These are phyloP conservation scores for Antheraea assamensis DNA, from an alignment of 2,888 invertebrate genomes.

Conservation along the genomic window DNA sequence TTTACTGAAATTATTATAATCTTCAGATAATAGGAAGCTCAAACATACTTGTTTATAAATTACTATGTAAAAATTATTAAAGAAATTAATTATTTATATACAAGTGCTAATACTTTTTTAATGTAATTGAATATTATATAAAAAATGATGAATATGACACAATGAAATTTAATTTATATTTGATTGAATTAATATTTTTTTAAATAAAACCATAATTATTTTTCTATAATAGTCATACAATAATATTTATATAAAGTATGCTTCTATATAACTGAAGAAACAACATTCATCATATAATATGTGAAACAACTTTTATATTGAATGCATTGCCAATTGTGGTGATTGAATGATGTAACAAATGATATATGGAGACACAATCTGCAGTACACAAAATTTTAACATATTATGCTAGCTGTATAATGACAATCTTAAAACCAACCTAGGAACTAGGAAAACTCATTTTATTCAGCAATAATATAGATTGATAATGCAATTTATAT, in stretches of 20 bases:
- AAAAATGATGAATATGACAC: too few species aligned
- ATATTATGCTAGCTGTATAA: neutral
- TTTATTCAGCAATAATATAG: neutral
- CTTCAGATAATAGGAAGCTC: too few species aligned
- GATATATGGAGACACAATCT: neutral
- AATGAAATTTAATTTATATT: too few species aligned
- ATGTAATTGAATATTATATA: too few species aligned
- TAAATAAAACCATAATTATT: too few species aligned
- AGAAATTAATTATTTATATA: too few species aligned
- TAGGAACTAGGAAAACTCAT: neutral
- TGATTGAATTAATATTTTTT: too few species aligned
- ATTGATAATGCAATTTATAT: neutral
- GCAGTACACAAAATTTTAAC: neutral
- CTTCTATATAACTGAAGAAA: neutral
- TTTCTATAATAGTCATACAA: too few species aligned
- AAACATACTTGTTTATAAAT: too few species aligned
- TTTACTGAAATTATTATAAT: neutral
- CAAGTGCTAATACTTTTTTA: too few species aligned
- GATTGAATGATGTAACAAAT: neutral
- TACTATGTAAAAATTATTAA: too few species aligned
- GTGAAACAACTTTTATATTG: neutral
- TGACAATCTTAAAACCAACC: neutral
- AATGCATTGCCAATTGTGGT: neutral
- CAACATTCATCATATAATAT: neutral
- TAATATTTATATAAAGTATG: too few species aligned